Percentiles rank a stretch among this genome's conserved stretches.
Evolutionary conservation across 2,888 invertebrate species (phyloP).

Genomic region (Venusia cambrica): DNA sequence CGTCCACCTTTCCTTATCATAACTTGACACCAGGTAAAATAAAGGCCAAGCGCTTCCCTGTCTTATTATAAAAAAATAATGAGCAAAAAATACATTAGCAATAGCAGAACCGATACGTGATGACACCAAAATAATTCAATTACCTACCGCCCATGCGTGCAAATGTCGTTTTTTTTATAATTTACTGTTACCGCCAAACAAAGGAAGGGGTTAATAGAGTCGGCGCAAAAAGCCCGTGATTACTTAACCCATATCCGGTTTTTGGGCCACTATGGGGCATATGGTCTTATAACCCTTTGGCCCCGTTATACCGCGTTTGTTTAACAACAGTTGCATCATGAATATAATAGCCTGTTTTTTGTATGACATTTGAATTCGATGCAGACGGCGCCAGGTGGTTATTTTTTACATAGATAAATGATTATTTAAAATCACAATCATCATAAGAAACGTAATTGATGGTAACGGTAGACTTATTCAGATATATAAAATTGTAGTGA

Average conservation of each 20-base stretch:
- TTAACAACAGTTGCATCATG: slow-evolving; percentile 70
- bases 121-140: slow-evolving; percentile 57
- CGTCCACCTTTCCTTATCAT: no score
- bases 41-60: no score
- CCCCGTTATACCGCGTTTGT: slow-evolving; percentile 69
- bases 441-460: slow-evolving; percentile 18
- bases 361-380: slow-evolving; percentile 34
- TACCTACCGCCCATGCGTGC: slow-evolving; percentile 59
- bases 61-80: no score
- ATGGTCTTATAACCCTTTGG: slow-evolving; percentile 77
- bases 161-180: slow-evolving; percentile 60
- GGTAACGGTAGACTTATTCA: no score
- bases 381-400: slow-evolving; percentile 59
- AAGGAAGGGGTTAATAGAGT: slow-evolving; percentile 65
- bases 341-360: slow-evolving; percentile 56
- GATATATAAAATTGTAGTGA: no score
- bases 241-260: slow-evolving; percentile 78
- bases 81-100: slow-evolving; percentile 43
- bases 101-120: slow-evolving; percentile 41
- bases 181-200: slow-evolving; percentile 62
- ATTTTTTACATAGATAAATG: slow-evolving; percentile 35
- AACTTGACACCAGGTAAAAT: no score
- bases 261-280: slow-evolving; percentile 52
- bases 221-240: slow-evolving; percentile 68
- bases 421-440: slow-evolving; percentile 23